Percentiles rank a stretch among this genome's conserved stretches.
Evolutionary conservation across 2,797 vertebrate species (phyloP).

Genomic region (Anas georgica): DNA sequence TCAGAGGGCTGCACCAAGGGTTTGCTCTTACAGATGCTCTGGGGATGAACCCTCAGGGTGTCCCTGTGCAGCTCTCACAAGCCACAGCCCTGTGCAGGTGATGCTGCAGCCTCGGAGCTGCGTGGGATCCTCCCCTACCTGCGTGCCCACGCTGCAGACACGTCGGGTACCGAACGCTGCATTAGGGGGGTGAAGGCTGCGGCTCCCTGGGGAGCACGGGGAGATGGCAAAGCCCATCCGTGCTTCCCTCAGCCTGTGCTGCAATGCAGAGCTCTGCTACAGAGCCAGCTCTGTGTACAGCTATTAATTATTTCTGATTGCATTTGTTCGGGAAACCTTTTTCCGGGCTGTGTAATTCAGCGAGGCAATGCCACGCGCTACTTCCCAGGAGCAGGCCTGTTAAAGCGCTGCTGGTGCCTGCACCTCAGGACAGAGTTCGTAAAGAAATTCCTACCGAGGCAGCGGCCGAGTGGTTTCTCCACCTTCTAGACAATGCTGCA

Average conservation of each 20-base stretch:
- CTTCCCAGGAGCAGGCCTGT: not conserved
- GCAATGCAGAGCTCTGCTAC: constrained; percentile 29
- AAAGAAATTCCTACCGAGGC: not conserved
- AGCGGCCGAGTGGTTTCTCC: not conserved
- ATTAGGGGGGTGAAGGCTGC: accelerated
- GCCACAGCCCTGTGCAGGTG: not conserved
- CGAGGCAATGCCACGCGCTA: not conserved
- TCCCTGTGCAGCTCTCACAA: too few relatives aligned
- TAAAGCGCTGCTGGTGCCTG: not conserved
- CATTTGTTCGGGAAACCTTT: not conserved
- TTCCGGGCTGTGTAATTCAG: not conserved
- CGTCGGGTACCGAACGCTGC: accelerated
- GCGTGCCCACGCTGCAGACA: accelerated
- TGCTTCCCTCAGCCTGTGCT: not conserved
- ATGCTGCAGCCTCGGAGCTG: accelerated
- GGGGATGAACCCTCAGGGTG: not conserved
- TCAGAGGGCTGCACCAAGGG: not conserved
- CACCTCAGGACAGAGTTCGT: not conserved
- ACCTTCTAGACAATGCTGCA: not conserved
- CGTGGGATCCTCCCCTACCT: accelerated
- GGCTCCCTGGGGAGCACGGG: not conserved
- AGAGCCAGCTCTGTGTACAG: not conserved
- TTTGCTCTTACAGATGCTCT: not conserved
- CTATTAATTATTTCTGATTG: constrained; percentile 35
- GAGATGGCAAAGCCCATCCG: not conserved